Conservation (phyloP, 1,140 invertebrate genomes). For the Drosophila equinoxialis region DNA sequence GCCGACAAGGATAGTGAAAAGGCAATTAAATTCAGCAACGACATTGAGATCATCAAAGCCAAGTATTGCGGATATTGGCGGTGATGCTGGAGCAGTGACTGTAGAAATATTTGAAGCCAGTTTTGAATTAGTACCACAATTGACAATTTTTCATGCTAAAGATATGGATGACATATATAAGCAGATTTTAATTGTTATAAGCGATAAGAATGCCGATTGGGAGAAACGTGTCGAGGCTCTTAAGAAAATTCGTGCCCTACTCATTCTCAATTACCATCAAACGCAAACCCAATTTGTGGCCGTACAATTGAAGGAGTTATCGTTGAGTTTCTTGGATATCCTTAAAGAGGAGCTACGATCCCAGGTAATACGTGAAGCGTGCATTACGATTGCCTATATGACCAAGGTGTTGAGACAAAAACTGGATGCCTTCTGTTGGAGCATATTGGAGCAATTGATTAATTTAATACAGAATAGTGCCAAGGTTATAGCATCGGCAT, state of each 20-base stretch:
- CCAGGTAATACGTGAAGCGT: constrained; percentile 92
- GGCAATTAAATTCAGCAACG: constrained; percentile 58
- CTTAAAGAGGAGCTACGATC: constrained; percentile 94
- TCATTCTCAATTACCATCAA: constrained; percentile 89
- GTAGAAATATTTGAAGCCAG: constrained; percentile 93
- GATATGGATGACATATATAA: constrained; percentile 94
- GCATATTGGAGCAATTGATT: constrained; percentile 92
- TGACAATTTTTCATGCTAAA: constrained; percentile 92
- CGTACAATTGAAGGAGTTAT: constrained; percentile 89
- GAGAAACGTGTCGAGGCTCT: constrained; percentile 95
- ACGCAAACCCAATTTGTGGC: constrained; percentile 91
- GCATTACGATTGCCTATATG: constrained; percentile 96
- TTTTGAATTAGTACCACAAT: constrained; percentile 92
- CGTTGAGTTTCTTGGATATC: constrained; percentile 91
- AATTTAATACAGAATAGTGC: constrained; percentile 97
- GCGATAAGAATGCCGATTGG: constrained; percentile 94
- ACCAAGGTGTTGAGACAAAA: constrained; percentile 92
- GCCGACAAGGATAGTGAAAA: constrained; percentile 77
- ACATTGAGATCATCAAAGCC: constrained; percentile 46
- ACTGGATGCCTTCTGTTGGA: constrained; percentile 93
- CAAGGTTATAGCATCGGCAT: constrained; percentile 97
- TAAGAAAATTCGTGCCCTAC: constrained; percentile 92
- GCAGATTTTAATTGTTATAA: constrained; percentile 89
- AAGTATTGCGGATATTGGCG: constrained; percentile 40
- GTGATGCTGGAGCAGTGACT: constrained; percentile 92